phyloP scores from a whole-genome alignment of 2,888 invertebrate species.

The Dastarcus helophoroides region DNA sequence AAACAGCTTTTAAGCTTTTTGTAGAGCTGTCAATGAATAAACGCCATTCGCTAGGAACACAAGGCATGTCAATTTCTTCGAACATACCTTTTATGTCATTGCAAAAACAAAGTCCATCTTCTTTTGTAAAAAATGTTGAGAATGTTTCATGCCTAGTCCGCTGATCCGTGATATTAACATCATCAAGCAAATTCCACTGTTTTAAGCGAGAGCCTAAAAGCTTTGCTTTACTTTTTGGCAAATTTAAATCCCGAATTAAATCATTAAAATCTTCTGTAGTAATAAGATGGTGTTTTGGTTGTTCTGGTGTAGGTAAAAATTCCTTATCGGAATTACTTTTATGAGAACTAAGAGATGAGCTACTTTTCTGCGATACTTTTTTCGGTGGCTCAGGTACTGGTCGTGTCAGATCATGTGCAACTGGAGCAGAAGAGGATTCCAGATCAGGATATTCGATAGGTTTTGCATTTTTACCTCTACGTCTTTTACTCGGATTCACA shows the following conservation, averaged over 20 bases:
- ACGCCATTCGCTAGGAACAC: slow-evolving; percentile 13
- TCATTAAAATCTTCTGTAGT: slow-evolving; percentile 15
- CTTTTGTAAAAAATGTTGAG: slow-evolving; percentile 14
- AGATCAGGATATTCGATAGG: slow-evolving; percentile 12
- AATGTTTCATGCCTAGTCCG: slow-evolving; percentile 12
- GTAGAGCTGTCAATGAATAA: slow-evolving; percentile 15
- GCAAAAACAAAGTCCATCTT: slow-evolving; percentile 16
- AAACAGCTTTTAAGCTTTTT: slow-evolving; percentile 15
- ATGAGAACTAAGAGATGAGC: slow-evolving; percentile 6
- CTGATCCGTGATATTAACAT: slow-evolving; percentile 11
- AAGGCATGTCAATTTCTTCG: slow-evolving; percentile 14
- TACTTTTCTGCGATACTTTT: slow-evolving; percentile 7
- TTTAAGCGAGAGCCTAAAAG: slow-evolving; percentile 16
- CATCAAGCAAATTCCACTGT: slow-evolving; percentile 13
- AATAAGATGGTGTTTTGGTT: slow-evolving; percentile 12
- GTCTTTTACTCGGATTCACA: slow-evolving; percentile 10
- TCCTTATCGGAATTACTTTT: too few species aligned
- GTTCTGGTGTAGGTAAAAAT: slow-evolving; percentile 8
- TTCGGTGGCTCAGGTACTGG: slow-evolving; percentile 7
- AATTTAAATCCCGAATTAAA: slow-evolving; percentile 15
- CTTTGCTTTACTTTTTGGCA: slow-evolving; percentile 16
- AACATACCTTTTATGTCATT: slow-evolving; percentile 16
- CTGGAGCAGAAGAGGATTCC: slow-evolving; percentile 6
- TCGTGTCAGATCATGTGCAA: slow-evolving; percentile 5
- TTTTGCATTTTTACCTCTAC: slow-evolving; percentile 13